Conservation (phyloP, 2,888 invertebrate genomes). For the Harpalus rufipes region DNA sequence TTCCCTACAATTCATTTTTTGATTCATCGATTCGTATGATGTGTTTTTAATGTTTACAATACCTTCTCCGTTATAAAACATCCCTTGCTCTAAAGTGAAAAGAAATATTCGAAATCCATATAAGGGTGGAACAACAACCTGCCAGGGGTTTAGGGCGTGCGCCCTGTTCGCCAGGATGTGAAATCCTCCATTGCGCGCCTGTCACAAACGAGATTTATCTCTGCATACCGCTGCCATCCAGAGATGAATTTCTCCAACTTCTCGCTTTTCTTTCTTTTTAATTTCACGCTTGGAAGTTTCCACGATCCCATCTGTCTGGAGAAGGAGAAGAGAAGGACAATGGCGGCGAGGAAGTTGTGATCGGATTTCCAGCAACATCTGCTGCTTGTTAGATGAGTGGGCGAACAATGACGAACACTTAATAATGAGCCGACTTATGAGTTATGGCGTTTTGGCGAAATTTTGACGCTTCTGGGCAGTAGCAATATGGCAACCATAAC, state of each 20-base stretch:
- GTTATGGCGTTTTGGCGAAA: background rate
- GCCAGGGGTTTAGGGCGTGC: background rate
- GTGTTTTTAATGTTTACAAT: conserved; percentile 2
- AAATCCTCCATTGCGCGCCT: conserved; percentile 60
- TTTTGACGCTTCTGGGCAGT: background rate
- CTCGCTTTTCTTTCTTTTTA: conserved; percentile 60
- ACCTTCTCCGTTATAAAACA: background rate
- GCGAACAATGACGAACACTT: conserved; percentile 6
- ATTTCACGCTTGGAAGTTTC: conserved; percentile 65
- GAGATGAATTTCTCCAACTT: conserved; percentile 62
- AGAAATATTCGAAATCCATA: conserved; percentile 6
- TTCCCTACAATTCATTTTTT: background rate
- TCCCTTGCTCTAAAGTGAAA: conserved; percentile 1
- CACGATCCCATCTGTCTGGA: conserved; percentile 60
- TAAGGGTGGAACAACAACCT: conserved; percentile 42
- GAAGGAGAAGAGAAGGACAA: conserved; percentile 62
- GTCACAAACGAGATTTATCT: conserved; percentile 56
- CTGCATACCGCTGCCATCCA: conserved; percentile 54
- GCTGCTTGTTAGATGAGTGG: conserved; percentile 69
- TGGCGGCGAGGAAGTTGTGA: conserved; percentile 50
- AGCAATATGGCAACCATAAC: background rate
- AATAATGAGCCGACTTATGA: conserved; percentile 23
- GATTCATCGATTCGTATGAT: background rate
- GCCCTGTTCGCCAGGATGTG: conserved; percentile 65
- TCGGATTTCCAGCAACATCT: conserved; percentile 71